phyloP scores from a whole-genome alignment of 2,888 invertebrate species.

The Tyria jacobaeae region DNA sequence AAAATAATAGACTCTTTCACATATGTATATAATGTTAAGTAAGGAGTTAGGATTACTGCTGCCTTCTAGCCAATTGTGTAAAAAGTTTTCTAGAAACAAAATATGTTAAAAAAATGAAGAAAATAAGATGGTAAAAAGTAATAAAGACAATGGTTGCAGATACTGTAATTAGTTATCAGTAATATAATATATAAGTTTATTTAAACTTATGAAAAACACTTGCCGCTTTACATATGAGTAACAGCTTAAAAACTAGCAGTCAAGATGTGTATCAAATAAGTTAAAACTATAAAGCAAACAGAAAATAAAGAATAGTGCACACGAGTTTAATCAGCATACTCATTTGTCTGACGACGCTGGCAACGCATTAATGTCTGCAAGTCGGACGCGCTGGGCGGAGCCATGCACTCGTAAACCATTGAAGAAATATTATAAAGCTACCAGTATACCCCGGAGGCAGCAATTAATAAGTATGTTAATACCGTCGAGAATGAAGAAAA shows the following conservation, averaged over 20 bases:
- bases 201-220: conserved; percentile 18
- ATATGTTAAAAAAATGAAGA: too few relatives aligned
- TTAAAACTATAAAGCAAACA: conserved; percentile 43
- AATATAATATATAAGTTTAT: too few relatives aligned
- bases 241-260: conserved; percentile 32
- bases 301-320: conserved; percentile 63
- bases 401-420: conserved; percentile 71
- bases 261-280: conserved; percentile 39
- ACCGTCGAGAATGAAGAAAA: conserved; percentile 56
- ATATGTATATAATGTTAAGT: too few relatives aligned
- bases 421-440: conserved; percentile 80
- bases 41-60: too few relatives aligned
- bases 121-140: background rate
- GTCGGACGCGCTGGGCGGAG: conserved; percentile 73
- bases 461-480: conserved; percentile 84
- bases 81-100: too few relatives aligned
- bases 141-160: background rate
- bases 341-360: conserved; percentile 73
- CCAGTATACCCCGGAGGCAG: conserved; percentile 79
- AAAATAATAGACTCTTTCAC: too few relatives aligned
- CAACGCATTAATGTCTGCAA: conserved; percentile 62
- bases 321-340: conserved; percentile 76
- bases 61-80: too few relatives aligned
- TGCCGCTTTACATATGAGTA: conserved; percentile 20
- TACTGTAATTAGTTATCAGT: background rate